Evolutionary conservation across 2,113 vertebrate genomes (phyloP).

Genomic region (Cryptomyrus ogoouensis): DNA sequence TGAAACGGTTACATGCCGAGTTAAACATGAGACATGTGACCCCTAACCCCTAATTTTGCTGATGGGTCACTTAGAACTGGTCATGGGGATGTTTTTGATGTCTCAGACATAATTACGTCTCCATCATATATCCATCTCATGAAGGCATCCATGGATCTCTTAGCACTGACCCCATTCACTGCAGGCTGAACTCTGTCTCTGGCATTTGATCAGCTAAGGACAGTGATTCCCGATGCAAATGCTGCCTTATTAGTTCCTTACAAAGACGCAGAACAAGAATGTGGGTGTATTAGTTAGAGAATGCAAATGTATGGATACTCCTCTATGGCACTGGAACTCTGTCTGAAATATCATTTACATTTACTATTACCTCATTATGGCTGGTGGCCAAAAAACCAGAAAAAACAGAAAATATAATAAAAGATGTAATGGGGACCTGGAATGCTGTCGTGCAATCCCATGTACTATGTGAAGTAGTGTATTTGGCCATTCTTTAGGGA

Average conservation of each 20-base stretch:
- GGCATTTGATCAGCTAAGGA: not conserved
- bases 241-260: not conserved
- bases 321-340: not conserved
- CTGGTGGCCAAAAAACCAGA: not conserved
- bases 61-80: not conserved
- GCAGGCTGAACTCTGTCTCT: not conserved
- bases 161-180: not conserved
- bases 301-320: not conserved
- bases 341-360: not conserved
- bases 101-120: not conserved
- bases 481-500: not conserved
- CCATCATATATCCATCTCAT: not conserved
- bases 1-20: not conserved
- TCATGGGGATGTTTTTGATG: not conserved
- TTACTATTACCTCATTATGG: not conserved
- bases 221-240: not conserved
- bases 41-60: too few species aligned
- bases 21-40: not conserved
- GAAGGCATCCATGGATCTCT: not conserved
- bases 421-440: not conserved
- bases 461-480: not conserved
- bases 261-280: not conserved
- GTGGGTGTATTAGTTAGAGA: slow-evolving; percentile 4
- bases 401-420: not conserved
- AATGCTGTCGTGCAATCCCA: not conserved